Conservation (phyloP, 2,797 vertebrate genomes). For the Lepilemur septentrionalis region DNA sequence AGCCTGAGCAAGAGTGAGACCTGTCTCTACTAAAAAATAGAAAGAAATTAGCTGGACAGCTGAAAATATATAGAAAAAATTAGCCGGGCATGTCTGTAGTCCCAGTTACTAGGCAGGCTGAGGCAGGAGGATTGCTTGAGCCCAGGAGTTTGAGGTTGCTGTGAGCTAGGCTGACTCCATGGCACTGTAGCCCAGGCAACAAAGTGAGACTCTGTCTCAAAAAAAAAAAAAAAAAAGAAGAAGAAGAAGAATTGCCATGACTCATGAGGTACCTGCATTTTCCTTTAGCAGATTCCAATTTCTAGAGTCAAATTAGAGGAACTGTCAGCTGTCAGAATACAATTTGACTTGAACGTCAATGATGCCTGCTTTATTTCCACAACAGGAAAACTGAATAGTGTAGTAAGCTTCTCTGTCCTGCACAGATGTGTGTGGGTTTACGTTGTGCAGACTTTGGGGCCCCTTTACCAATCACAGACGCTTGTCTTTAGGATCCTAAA, state of each 20-base stretch:
- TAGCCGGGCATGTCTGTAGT: too few relatives aligned
- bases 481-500: constrained; percentile 79
- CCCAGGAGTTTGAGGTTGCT: too few relatives aligned
- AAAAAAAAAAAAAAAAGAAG: too few relatives aligned
- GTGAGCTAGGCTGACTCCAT: too few relatives aligned
- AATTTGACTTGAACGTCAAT: background rate
- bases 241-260: background rate
- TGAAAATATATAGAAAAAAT: too few relatives aligned
- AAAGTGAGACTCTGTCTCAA: too few relatives aligned
- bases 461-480: constrained; percentile 52
- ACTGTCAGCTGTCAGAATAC: background rate
- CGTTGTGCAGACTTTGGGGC: background rate
- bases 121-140: too few relatives aligned
- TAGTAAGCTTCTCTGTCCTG: background rate
- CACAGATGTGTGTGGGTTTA: background rate
- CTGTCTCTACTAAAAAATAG: too few relatives aligned
- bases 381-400: background rate
- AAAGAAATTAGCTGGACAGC: too few relatives aligned
- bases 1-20: too few relatives aligned
- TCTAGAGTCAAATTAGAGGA: background rate
- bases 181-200: too few relatives aligned
- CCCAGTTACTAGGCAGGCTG: too few relatives aligned
- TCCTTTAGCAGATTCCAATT: background rate
- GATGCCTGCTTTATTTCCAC: background rate
- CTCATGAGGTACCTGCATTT: background rate